A percentile compares a stretch with the other conserved stretches of the same genome.
phyloP scores from a whole-genome alignment of 2,113 vertebrate genomes.

The Scophthalmus maximus region DNA sequence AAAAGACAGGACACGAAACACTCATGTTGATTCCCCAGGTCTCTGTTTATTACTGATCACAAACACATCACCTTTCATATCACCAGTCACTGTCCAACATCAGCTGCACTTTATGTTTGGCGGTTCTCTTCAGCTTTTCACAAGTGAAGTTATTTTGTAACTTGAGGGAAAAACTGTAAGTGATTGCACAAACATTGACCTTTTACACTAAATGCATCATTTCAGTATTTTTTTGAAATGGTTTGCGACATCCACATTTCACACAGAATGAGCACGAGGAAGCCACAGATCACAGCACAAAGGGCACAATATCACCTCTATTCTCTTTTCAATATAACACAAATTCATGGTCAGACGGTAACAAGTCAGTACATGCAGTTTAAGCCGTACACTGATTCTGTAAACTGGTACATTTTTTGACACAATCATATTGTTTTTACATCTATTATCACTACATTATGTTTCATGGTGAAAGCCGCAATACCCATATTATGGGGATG shows the following conservation, averaged over 20 bases:
- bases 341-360: neutral
- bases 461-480: neutral
- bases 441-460: no score
- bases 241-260: constrained; percentile 25
- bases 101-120: neutral
- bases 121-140: no score
- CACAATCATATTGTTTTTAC: neutral
- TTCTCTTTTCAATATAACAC: neutral
- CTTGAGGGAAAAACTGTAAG: no score
- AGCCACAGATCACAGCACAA: constrained; percentile 25
- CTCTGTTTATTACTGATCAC: constrained; percentile 46
- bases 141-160: neutral
- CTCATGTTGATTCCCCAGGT: neutral
- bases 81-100: constrained; percentile 22
- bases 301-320: neutral
- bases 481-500: neutral
- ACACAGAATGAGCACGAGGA: constrained; percentile 22
- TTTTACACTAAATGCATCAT: neutral
- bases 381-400: neutral
- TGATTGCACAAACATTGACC: neutral
- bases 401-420: neutral
- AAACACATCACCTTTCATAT: constrained; percentile 30
- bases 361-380: neutral
- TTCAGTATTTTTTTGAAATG: neutral
- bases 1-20: neutral